phyloP scores from a whole-genome alignment of 2,888 invertebrate genomes.

The Acanthosepion esculentum region DNA sequence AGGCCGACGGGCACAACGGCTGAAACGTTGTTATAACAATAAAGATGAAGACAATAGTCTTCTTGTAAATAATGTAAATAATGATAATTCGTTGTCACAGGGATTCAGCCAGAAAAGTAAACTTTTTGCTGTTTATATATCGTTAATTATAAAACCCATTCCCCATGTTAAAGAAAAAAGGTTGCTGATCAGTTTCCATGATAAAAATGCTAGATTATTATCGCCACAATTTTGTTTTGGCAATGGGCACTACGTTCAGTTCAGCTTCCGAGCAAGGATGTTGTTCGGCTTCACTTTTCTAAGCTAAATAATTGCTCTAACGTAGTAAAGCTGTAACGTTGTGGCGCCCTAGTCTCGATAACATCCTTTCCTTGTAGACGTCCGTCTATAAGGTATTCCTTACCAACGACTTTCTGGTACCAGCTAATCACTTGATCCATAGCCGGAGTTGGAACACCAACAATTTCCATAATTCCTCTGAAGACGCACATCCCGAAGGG shows the following conservation, averaged over 20 bases:
- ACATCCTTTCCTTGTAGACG: constrained; percentile 62
- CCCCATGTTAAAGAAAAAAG: no score
- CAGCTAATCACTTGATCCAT: constrained; percentile 62
- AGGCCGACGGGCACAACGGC: no score
- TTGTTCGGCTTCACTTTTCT: not conserved
- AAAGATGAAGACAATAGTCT: no score
- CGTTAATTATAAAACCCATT: no score
- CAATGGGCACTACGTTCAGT: not conserved
- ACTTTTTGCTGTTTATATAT: no score
- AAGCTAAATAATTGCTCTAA: constrained; percentile 58
- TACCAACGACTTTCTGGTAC: constrained; percentile 62
- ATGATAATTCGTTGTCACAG: no score
- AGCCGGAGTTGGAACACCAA: constrained; percentile 60
- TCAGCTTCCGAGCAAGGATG: not conserved
- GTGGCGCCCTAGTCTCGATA: constrained; percentile 60
- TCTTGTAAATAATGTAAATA: no score
- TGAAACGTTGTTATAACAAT: no score
- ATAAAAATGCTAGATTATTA: no score
- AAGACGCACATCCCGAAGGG: constrained; percentile 65
- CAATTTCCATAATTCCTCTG: constrained; percentile 63
- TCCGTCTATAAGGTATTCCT: constrained; percentile 61
- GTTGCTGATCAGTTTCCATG: no score
- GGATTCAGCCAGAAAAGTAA: no score
- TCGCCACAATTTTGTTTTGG: no score
- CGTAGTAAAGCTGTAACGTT: constrained; percentile 61